A percentile compares a stretch with the other conserved stretches of the same genome.
Conservation (phyloP, 2,797 vertebrate genomes). For the Sebastes paucispinis region DNA sequence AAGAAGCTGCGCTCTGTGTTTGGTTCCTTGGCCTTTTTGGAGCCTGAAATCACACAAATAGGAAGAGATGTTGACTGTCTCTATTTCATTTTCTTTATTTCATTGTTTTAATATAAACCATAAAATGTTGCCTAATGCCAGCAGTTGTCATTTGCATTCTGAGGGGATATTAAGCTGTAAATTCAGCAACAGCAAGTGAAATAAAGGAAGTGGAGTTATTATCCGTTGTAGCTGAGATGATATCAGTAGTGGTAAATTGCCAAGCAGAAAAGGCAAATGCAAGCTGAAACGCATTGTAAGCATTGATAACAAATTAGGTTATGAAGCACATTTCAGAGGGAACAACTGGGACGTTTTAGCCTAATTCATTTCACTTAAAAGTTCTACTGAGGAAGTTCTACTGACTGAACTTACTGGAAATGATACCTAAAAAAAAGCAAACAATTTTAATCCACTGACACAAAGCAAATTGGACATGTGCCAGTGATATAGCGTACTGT, state of each 20-base stretch:
- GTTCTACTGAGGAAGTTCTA: background rate
- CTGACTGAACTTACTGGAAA: background rate
- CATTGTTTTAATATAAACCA: background rate
- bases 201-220: constrained; percentile 9
- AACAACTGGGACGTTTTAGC: background rate
- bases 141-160: constrained; percentile 12
- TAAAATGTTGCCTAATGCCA: background rate
- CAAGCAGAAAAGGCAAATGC: background rate
- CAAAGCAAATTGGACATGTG: background rate
- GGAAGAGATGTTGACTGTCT: constrained; percentile 2
- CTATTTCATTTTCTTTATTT: background rate
- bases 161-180: background rate
- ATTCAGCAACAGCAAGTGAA: background rate
- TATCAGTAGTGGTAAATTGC: background rate
- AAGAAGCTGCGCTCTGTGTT: constrained; percentile 93
- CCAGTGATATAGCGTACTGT: background rate
- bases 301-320: background rate
- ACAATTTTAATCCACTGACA: background rate
- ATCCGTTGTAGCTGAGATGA: background rate
- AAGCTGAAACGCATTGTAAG: background rate
- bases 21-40: constrained; percentile 92
- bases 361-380: background rate
- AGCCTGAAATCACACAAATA: constrained; percentile 79
- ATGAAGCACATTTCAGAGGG: background rate
- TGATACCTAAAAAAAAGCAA: background rate